Base-by-base conservation (phyloP, 1,140 invertebrate genomes). In the Drosophila pallidifrons region DNA sequence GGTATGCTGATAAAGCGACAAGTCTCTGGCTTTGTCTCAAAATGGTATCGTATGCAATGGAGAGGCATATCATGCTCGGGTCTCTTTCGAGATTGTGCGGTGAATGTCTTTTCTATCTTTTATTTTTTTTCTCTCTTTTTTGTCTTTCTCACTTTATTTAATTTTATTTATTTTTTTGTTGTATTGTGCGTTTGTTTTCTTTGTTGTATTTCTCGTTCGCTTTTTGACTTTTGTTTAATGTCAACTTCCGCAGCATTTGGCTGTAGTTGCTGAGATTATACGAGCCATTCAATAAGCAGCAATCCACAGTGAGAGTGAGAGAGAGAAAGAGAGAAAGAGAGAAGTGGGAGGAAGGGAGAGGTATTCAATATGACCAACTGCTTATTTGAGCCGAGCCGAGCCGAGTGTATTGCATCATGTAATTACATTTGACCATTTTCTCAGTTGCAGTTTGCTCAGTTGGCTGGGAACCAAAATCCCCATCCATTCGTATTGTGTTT, bases 161-260 rank as follows among this genome's bases (percentile, higher is more conserved):
- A 81, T 78, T 75, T 77, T 75, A 85, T 86, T 86, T 85, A 77
- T 64, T 86, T 82, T 80, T 60, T 47, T 58, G 1, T 15, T 66
- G 58, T 61, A 13, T 16, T 45, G n/a, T 60, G 5, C 57, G 46
- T 52, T 68, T 67, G 71, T 68, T 68, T 68, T 68, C 30, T 68
- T 41, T 60, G 25, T 8, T 25, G 57, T 76, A 25, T 64, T 67
- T 45, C 8, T 41, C 43, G 47, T 51, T 51, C 43, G 54, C 47
- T 46, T 35, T 75, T 70, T 52, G 32, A 35, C 46, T 30, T 66
- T 61, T 73, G 74, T 76, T 72, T 76, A 72, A 77, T 75, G 76
- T 78, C 76, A 75, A 78, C 72, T 78, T 75, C 76, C 76, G 72
- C 54, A 70, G 67, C 59, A 52, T 63, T 72, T 54, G 41, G 41